Base-by-base conservation (phyloP, 1,140 invertebrate species). In the Mamestra configurata region DNA sequence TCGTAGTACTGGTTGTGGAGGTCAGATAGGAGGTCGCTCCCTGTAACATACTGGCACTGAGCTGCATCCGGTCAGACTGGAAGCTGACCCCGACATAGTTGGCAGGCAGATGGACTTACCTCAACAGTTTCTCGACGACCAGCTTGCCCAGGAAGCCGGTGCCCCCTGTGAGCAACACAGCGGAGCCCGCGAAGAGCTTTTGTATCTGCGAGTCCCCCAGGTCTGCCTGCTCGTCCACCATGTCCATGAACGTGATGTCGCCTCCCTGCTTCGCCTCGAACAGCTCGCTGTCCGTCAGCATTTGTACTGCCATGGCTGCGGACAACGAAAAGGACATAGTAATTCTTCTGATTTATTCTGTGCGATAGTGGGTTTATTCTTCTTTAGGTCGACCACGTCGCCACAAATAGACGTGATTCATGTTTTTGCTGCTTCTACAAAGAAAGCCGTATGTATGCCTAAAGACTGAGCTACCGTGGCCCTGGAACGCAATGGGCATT, bases 111-210 rank as follows among this genome's bases (percentile, higher is more conserved):
- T n/a, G n/a, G n/a, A 80, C 35, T 73, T 70, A 82, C 96, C 96
- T 95, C 6, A 99, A 91, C 1, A 99, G 87, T 93, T 99, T 99
- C 89, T 98, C 98, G 0, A 98, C 96, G 0, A 98, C 93, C 22
- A 98, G 96, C 92, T 98, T 98, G 4, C 98, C 98, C 70, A 98
- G 95, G 88, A 99, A 99, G 0, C 98, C 98, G 0, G 98, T 98
- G 11, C 96, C 96, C 4, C 97, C 97, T 55, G 96, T 96, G 24
- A 96, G 93, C 46, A 96, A 94, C n/a, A 96, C 85, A 0, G 94
- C 95, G 71, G 95, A 92, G 7, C 94, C 96, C 18, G 92, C 91
- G 79, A 96, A 96, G 37, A 93, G 80, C 31, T 91, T 90, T 82
- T 90, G 86, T 31, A 95, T 90, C 73, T 96, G 89, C 0, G 95